These are phyloP conservation scores for Dromas ardeola DNA, from an alignment of 2,113 vertebrate species.

Conservation along the genomic window DNA sequence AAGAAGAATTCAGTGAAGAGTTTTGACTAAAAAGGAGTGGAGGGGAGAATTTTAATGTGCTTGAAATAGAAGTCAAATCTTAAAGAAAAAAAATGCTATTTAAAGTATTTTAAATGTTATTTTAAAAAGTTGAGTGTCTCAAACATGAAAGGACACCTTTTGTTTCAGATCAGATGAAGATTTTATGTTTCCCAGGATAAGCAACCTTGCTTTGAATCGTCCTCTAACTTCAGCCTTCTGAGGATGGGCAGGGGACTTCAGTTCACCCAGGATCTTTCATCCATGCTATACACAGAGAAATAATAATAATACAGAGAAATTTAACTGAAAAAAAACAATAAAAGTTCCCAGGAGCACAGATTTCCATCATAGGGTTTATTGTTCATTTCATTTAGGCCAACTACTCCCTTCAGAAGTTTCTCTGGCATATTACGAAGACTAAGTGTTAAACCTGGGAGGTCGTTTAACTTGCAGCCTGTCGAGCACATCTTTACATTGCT, in stretches of 20 bases:
- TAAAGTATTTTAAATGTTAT: constrained; percentile 35
- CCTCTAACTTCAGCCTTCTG: background rate
- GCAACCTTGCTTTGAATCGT: background rate
- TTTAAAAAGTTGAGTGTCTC: background rate
- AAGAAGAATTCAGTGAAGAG: constrained; percentile 66
- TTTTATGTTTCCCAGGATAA: background rate
- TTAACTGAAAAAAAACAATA: background rate
- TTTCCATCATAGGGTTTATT: background rate
- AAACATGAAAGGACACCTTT: constrained; percentile 19
- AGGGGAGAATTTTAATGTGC: constrained; percentile 64
- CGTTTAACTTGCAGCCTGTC: constrained; percentile 40
- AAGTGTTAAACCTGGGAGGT: constrained; percentile 13
- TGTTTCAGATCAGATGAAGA: background rate
- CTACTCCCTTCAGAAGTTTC: background rate
- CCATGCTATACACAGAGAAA: background rate
- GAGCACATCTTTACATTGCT: constrained; percentile 28
- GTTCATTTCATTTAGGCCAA: background rate
- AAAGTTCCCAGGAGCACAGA: background rate
- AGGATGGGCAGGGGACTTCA: background rate
- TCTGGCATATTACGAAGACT: background rate
- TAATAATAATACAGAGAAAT: background rate
- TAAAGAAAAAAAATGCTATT: constrained; percentile 25
- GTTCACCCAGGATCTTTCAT: background rate
- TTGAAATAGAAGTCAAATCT: constrained; percentile 59
- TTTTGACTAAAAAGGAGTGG: constrained; percentile 56